Conservation (phyloP, 2,888 invertebrate species). For the Cephonodes hylas region DNA sequence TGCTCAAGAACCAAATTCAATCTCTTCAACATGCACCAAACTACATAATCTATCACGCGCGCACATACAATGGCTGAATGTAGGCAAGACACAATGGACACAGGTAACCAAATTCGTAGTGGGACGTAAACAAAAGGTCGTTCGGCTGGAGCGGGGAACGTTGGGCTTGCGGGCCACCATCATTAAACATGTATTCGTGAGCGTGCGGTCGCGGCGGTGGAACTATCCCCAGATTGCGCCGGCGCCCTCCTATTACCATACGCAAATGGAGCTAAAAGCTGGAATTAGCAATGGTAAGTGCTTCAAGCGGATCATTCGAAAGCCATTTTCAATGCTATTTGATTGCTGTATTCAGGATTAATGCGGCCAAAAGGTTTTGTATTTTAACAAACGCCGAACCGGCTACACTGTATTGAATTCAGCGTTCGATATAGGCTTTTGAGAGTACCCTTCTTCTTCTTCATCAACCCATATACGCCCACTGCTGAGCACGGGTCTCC, state of each 20-base stretch:
- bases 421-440: background rate
- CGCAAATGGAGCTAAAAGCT: conserved; percentile 68
- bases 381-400: conserved; percentile 22
- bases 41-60: no score
- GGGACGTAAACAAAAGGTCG: background rate
- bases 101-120: background rate
- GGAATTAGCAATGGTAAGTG: conserved; percentile 64
- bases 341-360: conserved; percentile 52
- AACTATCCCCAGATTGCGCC: conserved; percentile 51
- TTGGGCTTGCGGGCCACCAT: background rate
- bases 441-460: no score
- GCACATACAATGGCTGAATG: no score
- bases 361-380: conserved; percentile 36
- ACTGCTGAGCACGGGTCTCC: no score
- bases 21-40: no score
- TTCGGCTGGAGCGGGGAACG: background rate
- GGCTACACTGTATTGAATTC: background rate
- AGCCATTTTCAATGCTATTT: conserved; percentile 59
- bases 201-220: background rate
- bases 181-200: background rate
- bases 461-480: no score
- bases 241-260: conserved; percentile 62
- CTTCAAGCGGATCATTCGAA: conserved; percentile 51
- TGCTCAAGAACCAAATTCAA: no score
- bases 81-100: no score